Conservation (phyloP, 2,797 vertebrate genomes). For the Oophaga sylvatica region DNA sequence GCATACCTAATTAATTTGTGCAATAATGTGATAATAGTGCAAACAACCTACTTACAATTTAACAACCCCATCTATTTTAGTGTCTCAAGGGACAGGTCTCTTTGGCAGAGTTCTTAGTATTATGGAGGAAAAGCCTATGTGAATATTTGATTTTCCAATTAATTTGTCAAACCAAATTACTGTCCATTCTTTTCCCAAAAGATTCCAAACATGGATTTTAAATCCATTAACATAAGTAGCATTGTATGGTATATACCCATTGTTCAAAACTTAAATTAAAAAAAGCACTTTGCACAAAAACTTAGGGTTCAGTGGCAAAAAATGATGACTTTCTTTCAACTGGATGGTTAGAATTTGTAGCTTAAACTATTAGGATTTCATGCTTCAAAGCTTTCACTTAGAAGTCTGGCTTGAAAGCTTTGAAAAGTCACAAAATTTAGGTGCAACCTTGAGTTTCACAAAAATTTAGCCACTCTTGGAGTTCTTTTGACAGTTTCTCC, state of each 20-base stretch:
- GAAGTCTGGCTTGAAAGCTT: no score
- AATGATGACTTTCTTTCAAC: no score
- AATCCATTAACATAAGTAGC: background rate
- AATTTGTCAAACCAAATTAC: background rate
- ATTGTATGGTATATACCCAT: background rate
- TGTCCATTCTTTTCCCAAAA: background rate
- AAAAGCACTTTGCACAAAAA: no score
- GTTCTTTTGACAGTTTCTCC: no score
- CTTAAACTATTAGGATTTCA: no score
- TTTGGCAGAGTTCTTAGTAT: background rate
- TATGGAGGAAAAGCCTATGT: background rate
- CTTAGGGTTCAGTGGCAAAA: no score
- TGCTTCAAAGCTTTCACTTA: no score
- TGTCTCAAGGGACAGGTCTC: background rate
- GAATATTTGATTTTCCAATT: background rate
- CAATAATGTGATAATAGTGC: constrained; percentile 1
- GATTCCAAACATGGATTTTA: background rate
- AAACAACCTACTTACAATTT: background rate
- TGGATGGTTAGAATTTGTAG: no score
- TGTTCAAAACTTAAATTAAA: background rate
- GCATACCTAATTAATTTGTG: background rate
- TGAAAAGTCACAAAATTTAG: no score
- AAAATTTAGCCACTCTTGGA: no score
- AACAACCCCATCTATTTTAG: background rate
- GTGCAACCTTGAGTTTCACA: no score